Base-by-base conservation (phyloP, 2,888 invertebrate species). In the Galerucella nymphaeae region DNA sequence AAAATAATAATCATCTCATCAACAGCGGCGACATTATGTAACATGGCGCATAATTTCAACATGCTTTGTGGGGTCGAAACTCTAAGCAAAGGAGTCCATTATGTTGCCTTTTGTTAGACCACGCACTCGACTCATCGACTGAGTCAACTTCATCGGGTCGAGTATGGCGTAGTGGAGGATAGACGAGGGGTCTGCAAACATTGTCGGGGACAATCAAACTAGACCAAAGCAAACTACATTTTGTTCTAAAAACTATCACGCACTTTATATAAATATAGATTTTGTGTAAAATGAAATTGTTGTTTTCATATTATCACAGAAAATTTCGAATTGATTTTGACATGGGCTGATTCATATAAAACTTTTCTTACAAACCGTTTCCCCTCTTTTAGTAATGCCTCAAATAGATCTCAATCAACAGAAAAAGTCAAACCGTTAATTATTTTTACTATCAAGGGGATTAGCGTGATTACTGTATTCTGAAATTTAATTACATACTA, bases 51-150 rank as follows among this genome's bases (percentile, higher is more conserved):
- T 69, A 69, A 69, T 69, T 55, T 69, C 55, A 6, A 42, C 41
- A 42, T 62, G 50, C 50, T 55, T 48, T 61, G 59, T 53, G 42
- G 18, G 23, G 55, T 63, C 57, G 20, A 38, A 64, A 20, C 55
- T 50, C 45, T 23, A 16, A n/a, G 65, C 69, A 72, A 72, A 70
- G 76, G 75, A 75, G 76, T 77, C 73, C 77, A 79, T 82, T 81
- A 83, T 83, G 84, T 83, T 83, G 83, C 80, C 84, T 84, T 84
- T 84, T 84, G 83, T 84, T 81, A 80, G 72, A 80, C 83, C 85
- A 85, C 84, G 84, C 84, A 84, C 84, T 82, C 81, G 80, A 83
- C 82, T 84, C 84, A 84, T 84, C 84, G 82, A 82, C 82, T 83
- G 81, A 84, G 84, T 84, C 84, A 84, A 84, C 84, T 84, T 80